These are phyloP conservation scores for Cebus imitator DNA, from an alignment of 2,113 vertebrate species.

Conservation along the genomic window DNA sequence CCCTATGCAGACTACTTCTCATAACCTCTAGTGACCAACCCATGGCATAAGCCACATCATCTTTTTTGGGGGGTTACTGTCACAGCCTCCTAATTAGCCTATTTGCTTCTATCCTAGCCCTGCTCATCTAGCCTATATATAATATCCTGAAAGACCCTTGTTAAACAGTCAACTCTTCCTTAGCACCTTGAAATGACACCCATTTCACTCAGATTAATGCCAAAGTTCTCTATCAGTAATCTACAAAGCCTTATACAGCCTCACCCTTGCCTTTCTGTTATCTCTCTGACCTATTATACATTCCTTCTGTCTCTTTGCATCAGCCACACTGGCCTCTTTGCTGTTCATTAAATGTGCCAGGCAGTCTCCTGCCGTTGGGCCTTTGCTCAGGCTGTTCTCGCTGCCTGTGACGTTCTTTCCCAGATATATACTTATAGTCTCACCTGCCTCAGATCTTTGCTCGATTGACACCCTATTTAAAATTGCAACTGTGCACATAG, in stretches of 20 bases:
- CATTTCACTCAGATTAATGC: not conserved
- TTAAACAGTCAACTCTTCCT: not conserved
- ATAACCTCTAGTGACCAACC: not conserved
- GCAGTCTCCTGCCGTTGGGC: not conserved
- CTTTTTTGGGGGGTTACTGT: not conserved
- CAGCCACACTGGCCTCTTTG: not conserved
- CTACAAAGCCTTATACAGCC: not conserved
- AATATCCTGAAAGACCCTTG: not conserved
- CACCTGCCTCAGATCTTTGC: not conserved
- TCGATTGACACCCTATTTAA: not conserved
- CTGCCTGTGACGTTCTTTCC: not conserved
- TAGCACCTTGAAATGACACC: not conserved
- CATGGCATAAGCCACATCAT: not conserved
- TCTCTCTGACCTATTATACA: not conserved
- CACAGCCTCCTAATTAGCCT: not conserved
- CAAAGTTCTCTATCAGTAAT: not conserved
- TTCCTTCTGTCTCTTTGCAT: not conserved
- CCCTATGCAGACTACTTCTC: not conserved
- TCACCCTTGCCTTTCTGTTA: not conserved
- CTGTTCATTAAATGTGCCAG: not conserved
- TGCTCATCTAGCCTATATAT: not conserved
- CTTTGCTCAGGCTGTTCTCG: not conserved
- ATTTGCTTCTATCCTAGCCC: not conserved
- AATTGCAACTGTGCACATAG: not conserved
- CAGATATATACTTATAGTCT: not conserved